A percentile compares a stretch with the other conserved stretches of the same genome.
Evolutionary conservation across 1,140 invertebrate species (phyloP).

Genomic region (Druon quercuslanigerum): DNA sequence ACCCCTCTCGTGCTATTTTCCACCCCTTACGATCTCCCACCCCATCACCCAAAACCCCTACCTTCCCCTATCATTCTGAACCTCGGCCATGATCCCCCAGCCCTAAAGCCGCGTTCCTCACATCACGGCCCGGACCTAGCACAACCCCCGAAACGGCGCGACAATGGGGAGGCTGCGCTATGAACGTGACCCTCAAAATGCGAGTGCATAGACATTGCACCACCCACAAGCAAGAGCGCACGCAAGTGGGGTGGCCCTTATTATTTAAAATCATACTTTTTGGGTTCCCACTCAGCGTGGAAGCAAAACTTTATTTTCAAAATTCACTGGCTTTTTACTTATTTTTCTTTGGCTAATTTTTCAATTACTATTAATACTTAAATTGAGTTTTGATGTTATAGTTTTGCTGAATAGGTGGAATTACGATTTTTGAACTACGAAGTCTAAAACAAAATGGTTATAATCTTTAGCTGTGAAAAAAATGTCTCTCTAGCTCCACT

Average conservation of each 20-base stretch:
- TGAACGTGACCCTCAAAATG: conserved; percentile 75
- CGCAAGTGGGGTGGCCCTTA: neutral
- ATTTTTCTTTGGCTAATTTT: neutral
- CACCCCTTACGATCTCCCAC: conserved; percentile 34
- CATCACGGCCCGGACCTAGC: conserved; percentile 65
- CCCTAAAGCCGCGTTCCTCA: conserved; percentile 3
- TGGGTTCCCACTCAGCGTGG: neutral
- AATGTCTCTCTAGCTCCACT: too few relatives aligned
- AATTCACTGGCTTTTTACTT: too few relatives aligned
- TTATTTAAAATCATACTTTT: neutral
- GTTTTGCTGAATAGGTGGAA: too few relatives aligned
- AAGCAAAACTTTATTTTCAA: neutral
- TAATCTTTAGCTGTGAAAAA: too few relatives aligned
- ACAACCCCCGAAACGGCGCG: conserved; percentile 67
- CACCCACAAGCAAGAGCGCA: conserved; percentile 4
- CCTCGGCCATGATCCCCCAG: conserved; percentile 37
- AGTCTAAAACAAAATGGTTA: too few relatives aligned
- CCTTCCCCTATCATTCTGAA: neutral
- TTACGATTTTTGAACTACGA: too few relatives aligned
- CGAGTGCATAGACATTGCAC: conserved; percentile 52
- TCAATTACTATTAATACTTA: neutral
- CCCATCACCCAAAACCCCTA: conserved; percentile 13
- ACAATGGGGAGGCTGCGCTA: conserved; percentile 65
- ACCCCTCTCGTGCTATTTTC: conserved; percentile 28
- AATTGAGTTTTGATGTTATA: neutral